Evolutionary conservation across 1,140 invertebrate genomes (phyloP).

Genomic region (Lordiphosa stackelbergi): DNA sequence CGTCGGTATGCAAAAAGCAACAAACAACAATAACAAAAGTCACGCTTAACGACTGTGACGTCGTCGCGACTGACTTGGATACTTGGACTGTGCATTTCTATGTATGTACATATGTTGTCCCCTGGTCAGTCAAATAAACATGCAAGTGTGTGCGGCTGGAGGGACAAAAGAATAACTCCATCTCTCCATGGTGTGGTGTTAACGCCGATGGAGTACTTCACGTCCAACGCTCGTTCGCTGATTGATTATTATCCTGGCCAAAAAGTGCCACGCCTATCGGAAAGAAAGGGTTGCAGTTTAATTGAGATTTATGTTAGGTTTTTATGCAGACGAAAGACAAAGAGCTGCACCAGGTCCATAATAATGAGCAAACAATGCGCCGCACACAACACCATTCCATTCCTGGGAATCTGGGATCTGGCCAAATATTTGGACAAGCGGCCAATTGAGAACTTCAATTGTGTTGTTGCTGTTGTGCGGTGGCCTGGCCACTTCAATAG

Average conservation of each 20-base stretch:
- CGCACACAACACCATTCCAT: conserved; percentile 16
- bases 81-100: conserved; percentile 8
- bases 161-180: conserved; percentile 44
- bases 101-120: background rate
- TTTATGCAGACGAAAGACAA: conserved; percentile 42
- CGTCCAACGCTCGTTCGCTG: conserved; percentile 31
- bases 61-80: conserved; percentile 38
- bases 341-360: conserved; percentile 41
- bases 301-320: conserved; percentile 71
- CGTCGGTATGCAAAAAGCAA: conserved; percentile 69
- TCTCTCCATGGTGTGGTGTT: conserved; percentile 36
- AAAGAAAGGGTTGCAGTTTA: conserved; percentile 64
- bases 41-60: conserved; percentile 72
- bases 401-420: conserved; percentile 22
- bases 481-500: conserved; percentile 32
- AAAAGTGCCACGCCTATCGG: conserved; percentile 24
- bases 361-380: conserved; percentile 65
- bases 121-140: conserved; percentile 42
- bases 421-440: conserved; percentile 61
- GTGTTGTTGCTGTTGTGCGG: conserved; percentile 32
- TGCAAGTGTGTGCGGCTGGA: conserved; percentile 39
- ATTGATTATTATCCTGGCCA: conserved; percentile 56
- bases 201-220: conserved; percentile 31
- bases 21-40: conserved; percentile 73
- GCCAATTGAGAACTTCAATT: conserved; percentile 67